A percentile compares a stretch with the other conserved stretches of the same genome.
Conservation (phyloP, 1,140 invertebrate species). For the Zaprionus africanus region DNA sequence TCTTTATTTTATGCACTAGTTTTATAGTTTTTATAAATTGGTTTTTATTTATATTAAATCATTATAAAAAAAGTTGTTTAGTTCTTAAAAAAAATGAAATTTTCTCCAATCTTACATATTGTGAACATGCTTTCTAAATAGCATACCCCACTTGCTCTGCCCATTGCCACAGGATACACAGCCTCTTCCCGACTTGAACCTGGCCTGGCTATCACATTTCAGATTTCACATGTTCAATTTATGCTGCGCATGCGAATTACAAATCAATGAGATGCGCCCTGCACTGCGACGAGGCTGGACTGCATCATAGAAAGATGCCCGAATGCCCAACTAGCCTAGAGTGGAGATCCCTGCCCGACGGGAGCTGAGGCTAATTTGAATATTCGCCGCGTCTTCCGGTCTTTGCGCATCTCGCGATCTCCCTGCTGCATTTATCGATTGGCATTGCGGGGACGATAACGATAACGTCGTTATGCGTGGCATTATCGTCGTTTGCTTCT, state of each 20-base stretch:
- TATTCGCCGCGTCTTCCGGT: constrained; percentile 13
- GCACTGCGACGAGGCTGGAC: neutral
- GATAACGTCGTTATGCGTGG: constrained; percentile 1
- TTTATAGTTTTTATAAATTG: neutral
- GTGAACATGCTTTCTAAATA: neutral
- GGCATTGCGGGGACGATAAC: constrained; percentile 6
- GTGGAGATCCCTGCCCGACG: neutral
- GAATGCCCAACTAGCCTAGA: constrained; percentile 39
- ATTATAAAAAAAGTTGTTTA: neutral
- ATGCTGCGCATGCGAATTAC: constrained; percentile 73
- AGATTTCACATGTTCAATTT: constrained; percentile 81
- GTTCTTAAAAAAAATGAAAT: neutral
- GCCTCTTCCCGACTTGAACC: constrained; percentile 20
- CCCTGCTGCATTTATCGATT: neutral
- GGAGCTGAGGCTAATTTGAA: constrained; percentile 5
- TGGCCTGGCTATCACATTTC: constrained; percentile 61
- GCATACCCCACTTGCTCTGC: constrained; percentile 27
- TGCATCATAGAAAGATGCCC: constrained; percentile 65
- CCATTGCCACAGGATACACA: neutral
- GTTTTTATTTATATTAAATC: neutral
- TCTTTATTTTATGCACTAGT: neutral
- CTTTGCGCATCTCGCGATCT: neutral
- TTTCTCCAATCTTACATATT: neutral
- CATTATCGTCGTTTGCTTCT: constrained; percentile 54
- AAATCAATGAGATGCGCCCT: constrained; percentile 77